phyloP scores from a whole-genome alignment of 2,888 invertebrate genomes.

The Dicycla oo region DNA sequence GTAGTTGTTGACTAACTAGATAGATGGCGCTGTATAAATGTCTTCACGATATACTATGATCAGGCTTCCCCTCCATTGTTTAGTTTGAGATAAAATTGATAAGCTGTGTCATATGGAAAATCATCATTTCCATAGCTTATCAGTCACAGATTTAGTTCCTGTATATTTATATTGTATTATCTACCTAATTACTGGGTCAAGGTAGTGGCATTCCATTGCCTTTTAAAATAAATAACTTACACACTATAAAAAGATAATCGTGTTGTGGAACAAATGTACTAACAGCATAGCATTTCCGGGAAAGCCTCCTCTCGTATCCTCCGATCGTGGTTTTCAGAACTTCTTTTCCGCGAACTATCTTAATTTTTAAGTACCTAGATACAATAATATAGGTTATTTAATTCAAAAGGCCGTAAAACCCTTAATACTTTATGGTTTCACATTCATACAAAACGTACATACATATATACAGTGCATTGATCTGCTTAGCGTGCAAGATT shows the following conservation, averaged over 20 bases:
- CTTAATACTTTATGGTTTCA: background rate
- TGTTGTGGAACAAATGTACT: background rate
- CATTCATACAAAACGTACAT: background rate
- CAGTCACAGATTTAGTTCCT: conserved; percentile 40
- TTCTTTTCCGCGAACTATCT: background rate
- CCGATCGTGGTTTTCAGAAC: background rate
- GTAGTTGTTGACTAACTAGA: conserved; percentile 7
- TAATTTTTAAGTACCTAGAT: background rate
- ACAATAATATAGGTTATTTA: background rate
- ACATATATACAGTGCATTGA: conserved; percentile 10
- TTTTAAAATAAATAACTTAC: conserved; percentile 16
- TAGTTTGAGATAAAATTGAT: conserved; percentile 33
- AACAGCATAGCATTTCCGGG: background rate
- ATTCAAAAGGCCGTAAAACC: background rate
- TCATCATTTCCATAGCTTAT: conserved; percentile 28
- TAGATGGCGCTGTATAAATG: conserved; percentile 48
- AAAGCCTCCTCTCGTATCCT: background rate
- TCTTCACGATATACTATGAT: background rate
- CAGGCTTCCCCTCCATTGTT: conserved; percentile 23
- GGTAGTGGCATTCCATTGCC: conserved; percentile 11
- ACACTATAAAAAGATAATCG: background rate
- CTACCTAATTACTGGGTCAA: conserved; percentile 38
- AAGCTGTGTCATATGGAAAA: conserved; percentile 25
- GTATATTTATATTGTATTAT: conserved; percentile 23
- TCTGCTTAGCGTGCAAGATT: background rate